Evolutionary conservation across 30 jellyfish, hydroid and myxozoan species (phyloP).

Genomic region (Calvadosia cruxmelitensis): DNA sequence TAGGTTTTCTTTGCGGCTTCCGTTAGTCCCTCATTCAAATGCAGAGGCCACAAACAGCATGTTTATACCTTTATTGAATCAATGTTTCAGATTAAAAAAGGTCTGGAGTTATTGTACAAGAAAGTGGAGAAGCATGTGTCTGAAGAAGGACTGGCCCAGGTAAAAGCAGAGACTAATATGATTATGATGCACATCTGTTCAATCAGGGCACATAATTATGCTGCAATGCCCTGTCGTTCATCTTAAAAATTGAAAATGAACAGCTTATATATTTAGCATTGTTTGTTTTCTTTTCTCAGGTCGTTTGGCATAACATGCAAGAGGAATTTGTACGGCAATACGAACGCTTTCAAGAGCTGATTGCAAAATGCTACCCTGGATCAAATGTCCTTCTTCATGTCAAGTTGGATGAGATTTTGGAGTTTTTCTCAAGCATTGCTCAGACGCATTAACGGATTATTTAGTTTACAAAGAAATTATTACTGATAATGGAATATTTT

Average conservation of each 20-base stretch:
- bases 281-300: constrained; percentile 24
- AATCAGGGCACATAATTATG: no score
- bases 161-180: no score
- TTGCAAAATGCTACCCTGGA: constrained; percentile 79
- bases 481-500: no score
- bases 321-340: constrained; percentile 77
- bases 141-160: constrained; percentile 83
- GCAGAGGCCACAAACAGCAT: no score
- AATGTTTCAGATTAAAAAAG: constrained; percentile 79
- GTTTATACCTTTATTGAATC: no score
- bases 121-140: constrained; percentile 77
- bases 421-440: constrained; percentile 61
- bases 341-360: constrained; percentile 68
- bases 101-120: constrained; percentile 65
- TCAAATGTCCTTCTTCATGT: constrained; percentile 54
- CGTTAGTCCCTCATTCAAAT: no score
- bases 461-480: no score
- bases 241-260: no score
- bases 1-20: no score
- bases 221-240: no score
- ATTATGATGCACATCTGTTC: no score
- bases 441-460: constrained; percentile 20
- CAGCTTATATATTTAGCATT: neutral
- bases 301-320: constrained; percentile 88
- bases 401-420: constrained; percentile 50